These are phyloP conservation scores for Aramus guarauna DNA, from an alignment of 2,113 vertebrate genomes.

Conservation along the genomic window DNA sequence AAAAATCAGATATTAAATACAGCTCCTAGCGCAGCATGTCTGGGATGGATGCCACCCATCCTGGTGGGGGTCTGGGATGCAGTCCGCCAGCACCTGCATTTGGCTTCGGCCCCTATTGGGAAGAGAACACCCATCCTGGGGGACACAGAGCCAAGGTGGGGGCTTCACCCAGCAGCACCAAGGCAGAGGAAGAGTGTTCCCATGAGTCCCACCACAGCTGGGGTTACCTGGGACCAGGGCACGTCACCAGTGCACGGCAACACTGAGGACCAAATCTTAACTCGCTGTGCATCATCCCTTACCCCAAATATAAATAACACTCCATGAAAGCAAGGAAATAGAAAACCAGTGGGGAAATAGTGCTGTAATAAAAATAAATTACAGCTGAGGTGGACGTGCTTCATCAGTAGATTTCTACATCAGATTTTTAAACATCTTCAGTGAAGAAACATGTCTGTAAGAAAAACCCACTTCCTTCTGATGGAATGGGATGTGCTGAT, in stretches of 20 bases:
- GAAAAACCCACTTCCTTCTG: background rate
- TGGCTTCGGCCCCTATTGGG: accelerated
- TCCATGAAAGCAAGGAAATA: background rate
- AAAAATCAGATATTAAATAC: background rate
- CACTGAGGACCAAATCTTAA: background rate
- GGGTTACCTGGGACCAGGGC: background rate
- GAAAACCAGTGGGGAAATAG: accelerated
- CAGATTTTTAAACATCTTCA: background rate
- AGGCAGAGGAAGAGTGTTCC: background rate
- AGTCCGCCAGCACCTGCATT: background rate
- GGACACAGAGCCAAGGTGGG: accelerated
- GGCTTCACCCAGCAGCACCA: background rate
- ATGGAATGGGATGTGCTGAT: background rate
- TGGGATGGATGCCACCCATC: background rate
- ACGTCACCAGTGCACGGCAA: background rate
- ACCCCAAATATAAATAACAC: background rate
- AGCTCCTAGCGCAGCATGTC: accelerated
- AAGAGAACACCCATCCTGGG: background rate
- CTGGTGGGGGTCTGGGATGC: accelerated
- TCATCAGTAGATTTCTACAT: background rate
- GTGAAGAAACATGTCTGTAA: background rate
- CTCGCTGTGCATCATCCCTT: background rate
- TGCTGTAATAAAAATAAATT: background rate
- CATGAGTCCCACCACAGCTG: background rate
- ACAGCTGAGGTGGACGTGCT: background rate